Base-by-base conservation (phyloP, 1,140 invertebrate species). In the Aphelenchoides avenae region DNA sequence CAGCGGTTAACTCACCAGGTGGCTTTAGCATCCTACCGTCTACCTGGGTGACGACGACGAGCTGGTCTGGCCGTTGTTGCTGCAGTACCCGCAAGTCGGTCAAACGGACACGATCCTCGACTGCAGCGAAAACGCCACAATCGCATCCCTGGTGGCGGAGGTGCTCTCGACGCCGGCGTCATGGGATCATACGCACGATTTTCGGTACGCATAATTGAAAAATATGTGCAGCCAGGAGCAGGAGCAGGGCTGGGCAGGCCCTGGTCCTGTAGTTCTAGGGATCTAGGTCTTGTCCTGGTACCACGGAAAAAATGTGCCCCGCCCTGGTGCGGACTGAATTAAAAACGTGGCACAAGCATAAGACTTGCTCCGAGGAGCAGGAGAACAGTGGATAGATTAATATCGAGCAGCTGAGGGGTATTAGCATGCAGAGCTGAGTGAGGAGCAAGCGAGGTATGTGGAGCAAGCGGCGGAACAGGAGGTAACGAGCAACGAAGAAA, bases 1-100 rank as follows among this genome's bases (percentile, higher is more conserved):
- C 18, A 29, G n/a, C n/a, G n/a, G n/a, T n/a, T n/a, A n/a, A n/a
- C n/a, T n/a, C n/a, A n/a, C n/a, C n/a, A n/a, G n/a, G n/a, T n/a
- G n/a, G n/a, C n/a, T n/a, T n/a, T n/a, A n/a, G 48, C 50, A 60
- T 30, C 42, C 22, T 13, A 86, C 87, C 11, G 78, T 81, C 66
- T 65, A 87, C 2, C 79, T 84, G 65, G 79, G 81, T 15, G 66
- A 81, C 18, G 78, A 31, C 31, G 3, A 81, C 67, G 72, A 81
- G 61, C 80, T 89, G 52, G 72, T 87, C 61, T 89, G 87, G 89
- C 88, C 91, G 37, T 83, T 87, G 44, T 78, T 87, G 34, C 85
- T 92, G 66, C 78, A 88, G 15, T 92, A 91, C 79, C 89, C 89
- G 3, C 87, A 91, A 79, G 64, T 73, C 49, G 71, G 68, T 9